Evolutionary conservation across 2,888 invertebrate genomes (phyloP).

Genomic region (Synanthedon vespiformis): DNA sequence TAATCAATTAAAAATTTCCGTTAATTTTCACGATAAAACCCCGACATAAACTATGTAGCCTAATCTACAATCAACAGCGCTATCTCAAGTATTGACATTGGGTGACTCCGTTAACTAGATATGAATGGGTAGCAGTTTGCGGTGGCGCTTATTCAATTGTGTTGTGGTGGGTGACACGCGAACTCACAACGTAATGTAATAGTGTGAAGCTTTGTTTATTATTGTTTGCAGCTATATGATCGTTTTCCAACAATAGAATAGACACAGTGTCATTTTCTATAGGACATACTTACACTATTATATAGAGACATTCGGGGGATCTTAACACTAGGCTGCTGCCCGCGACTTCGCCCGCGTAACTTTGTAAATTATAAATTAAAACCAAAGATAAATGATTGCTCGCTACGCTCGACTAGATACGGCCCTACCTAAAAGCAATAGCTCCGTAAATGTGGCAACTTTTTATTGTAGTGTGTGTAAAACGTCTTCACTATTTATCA

Average conservation of each 20-base stretch:
- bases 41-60: neutral
- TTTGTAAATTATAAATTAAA: too few species aligned
- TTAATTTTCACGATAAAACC: neutral
- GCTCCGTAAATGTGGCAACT: too few species aligned
- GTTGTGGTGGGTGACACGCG: conserved; percentile 22
- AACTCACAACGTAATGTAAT: conserved; percentile 13
- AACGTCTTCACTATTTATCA: too few species aligned
- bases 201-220: neutral
- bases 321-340: too few species aligned
- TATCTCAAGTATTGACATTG: neutral
- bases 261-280: neutral
- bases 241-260: neutral
- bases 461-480: too few species aligned
- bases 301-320: too few species aligned
- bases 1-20: neutral
- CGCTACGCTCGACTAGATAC: too few species aligned
- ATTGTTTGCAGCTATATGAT: neutral
- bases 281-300: too few species aligned
- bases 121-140: conserved; percentile 29
- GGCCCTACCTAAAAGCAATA: too few species aligned
- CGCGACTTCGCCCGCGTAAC: too few species aligned
- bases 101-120: conserved; percentile 21
- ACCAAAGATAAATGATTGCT: too few species aligned
- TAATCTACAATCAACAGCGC: neutral
- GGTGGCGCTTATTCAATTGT: conserved; percentile 38